Percentiles rank a stretch among this genome's conserved stretches.
These are phyloP conservation scores for Pagetopsis macropterus DNA, from an alignment of 2,797 vertebrate genomes.

Conservation along the genomic window DNA sequence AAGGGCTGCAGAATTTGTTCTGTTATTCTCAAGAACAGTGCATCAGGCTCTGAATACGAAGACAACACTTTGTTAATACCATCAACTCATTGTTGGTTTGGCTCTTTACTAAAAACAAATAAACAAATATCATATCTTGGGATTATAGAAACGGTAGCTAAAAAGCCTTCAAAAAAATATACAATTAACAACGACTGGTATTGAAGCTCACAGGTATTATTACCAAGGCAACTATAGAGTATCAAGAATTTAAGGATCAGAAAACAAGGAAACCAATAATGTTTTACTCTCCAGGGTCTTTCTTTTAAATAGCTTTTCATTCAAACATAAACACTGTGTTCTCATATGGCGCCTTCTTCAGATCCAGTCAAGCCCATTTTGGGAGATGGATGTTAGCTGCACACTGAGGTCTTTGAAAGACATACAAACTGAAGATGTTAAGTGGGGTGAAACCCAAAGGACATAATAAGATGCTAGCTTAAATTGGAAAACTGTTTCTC, in stretches of 20 bases:
- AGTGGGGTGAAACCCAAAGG: background rate
- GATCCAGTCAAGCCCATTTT: background rate
- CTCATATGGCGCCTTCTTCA: background rate
- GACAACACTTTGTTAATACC: background rate
- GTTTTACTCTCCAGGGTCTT: background rate
- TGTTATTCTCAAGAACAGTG: background rate
- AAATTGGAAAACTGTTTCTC: background rate
- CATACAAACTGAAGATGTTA: background rate
- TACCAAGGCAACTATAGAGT: background rate
- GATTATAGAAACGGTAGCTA: background rate
- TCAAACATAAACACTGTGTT: background rate
- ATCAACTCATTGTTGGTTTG: background rate
- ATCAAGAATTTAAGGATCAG: too few relatives aligned
- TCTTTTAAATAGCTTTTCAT: background rate
- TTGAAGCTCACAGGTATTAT: background rate
- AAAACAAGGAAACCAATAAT: background rate
- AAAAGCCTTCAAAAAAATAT: background rate
- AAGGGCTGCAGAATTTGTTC: background rate
- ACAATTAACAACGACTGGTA: background rate
- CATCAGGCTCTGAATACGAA: background rate
- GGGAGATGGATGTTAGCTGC: background rate
- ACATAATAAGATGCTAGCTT: background rate
- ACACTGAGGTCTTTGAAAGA: background rate
- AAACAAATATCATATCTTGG: background rate
- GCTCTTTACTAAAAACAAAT: background rate